Evolutionary conservation across 2,888 invertebrate species (phyloP), one percentile per base, ranked within the genome.

Genomic region (Xylophagus ater): DNA sequence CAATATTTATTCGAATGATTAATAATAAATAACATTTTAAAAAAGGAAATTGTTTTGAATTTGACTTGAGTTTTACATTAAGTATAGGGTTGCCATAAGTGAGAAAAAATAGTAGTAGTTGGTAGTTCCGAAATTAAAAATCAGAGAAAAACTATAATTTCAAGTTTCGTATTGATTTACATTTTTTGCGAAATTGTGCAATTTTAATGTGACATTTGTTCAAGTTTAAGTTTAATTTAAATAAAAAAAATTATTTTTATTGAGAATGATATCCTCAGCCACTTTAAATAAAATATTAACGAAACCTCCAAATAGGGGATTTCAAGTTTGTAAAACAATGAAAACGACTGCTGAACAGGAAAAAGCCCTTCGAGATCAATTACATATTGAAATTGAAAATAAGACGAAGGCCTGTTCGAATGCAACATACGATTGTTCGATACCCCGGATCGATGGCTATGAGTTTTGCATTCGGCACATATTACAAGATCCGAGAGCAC

Each of bases 401-500:
- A 74, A 75, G 31, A 70, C 74, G 0, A 73, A 74, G 9, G 62
- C 67, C 2, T 81, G 81, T 50, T 66, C 70, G 0, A 76, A 81
- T 60, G 62, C 72, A 21, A 68, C 71, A 1, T 81, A 77, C 52
- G 75, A 77, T 41, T 86, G 86, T 49, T 69, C 71, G 0, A 71
- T 77, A 19, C 70, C 76, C 1, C 72, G 78, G 30, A 58, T 89
- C 1, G 74, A 81, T 7, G 81, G 81, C 0, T 79, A 80, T 46
- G 73, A 76, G 43, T 86, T 77, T 60, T 94, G 93, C 57, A 70
- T 75, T 4, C 72, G 79, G 4, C 94, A 94, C 53, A 86, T 93
- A 46, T 65, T 92, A 34, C 76, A 80, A 50, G 93, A 94, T 59
- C 74, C 81, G 5, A 72, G 67, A 9, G 87, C 92, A 1, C 89